Base-by-base conservation (phyloP, 1,140 invertebrate genomes). In the Pachyrhynchus sulphureomaculatus region DNA sequence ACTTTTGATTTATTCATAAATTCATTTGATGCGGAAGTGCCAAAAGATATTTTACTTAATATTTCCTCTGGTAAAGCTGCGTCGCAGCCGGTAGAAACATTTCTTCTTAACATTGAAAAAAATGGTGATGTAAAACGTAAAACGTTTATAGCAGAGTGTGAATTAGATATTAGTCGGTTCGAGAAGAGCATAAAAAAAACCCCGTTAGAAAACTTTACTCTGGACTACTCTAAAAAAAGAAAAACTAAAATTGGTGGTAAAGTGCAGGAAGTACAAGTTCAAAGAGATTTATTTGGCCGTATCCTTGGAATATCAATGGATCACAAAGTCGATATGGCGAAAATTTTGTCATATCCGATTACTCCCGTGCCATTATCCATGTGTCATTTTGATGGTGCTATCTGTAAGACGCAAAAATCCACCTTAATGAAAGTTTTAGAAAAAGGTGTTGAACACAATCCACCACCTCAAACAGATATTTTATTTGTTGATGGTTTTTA, bases 371-470 rank as follows among this genome's bases (percentile, higher is more conserved):
- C n/a, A n/a, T n/a, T n/a, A n/a, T n/a, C n/a, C n/a, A n/a, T n/a
- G n/a, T n/a, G n/a, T n/a, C n/a, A n/a, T n/a, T n/a, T n/a, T n/a
- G n/a, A n/a, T n/a, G n/a, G n/a, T n/a, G n/a, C n/a, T n/a, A n/a
- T n/a, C n/a, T n/a, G n/a, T n/a, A n/a, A n/a, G n/a, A n/a, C n/a
- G n/a, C n/a, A n/a, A n/a, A n/a, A n/a, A n/a, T n/a, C n/a, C n/a
- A n/a, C n/a, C n/a, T n/a, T 75, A 4, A 49, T 68, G 3, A 68
- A 73, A 66, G 48, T 41, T 42, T 53, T 71, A n/a, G 65, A 74
- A 58, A 65, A 69, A 44, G 34, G 60, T 9, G 15, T 65, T 5
- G n/a, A n/a, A n/a, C n/a, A n/a, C n/a, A n/a, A n/a, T 26, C 34
- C 68, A 49, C 67, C 66, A 55, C 8, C 4, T 49, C 42, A 34